These are phyloP conservation scores for honey bee (Apis mellifera) DNA, from an alignment of 1,140 invertebrate genomes.

Conservation along the genomic window DNA sequence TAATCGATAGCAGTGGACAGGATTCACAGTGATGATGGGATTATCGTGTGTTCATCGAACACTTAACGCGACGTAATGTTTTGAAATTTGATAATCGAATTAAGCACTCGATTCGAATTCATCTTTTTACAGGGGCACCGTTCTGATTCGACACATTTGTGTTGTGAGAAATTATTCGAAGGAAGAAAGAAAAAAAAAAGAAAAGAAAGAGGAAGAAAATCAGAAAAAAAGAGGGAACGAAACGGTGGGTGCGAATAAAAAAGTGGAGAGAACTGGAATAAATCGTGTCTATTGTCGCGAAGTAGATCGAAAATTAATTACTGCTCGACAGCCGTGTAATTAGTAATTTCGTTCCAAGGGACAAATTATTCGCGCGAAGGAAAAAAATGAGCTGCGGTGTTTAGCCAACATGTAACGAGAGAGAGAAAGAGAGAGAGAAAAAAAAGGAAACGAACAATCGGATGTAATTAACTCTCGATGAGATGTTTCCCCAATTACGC, in stretches of 20 bases:
- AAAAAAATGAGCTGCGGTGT: slow-evolving; percentile 27
- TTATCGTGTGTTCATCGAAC: neutral
- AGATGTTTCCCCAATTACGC: neutral
- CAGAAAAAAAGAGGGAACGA: neutral
- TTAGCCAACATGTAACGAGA: slow-evolving; percentile 1
- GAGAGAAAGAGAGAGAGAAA: slow-evolving; percentile 2
- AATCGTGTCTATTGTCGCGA: slow-evolving; percentile 30
- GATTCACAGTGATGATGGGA: neutral
- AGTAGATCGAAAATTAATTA: slow-evolving; percentile 57
- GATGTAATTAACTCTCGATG: slow-evolving; percentile 40
- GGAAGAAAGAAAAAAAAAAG: neutral
- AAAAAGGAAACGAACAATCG: slow-evolving; percentile 20
- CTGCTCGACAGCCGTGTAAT: slow-evolving; percentile 45
- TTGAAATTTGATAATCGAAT: neutral
- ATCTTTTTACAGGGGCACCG: neutral
- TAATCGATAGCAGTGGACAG: neutral
- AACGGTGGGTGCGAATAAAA: slow-evolving; percentile 20
- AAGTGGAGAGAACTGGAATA: slow-evolving; percentile 24
- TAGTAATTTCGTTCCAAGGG: slow-evolving; percentile 64
- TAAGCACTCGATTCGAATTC: too few species aligned
- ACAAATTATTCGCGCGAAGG: slow-evolving; percentile 39
- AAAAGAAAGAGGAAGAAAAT: neutral
- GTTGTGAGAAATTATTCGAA: neutral
- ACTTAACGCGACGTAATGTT: neutral
- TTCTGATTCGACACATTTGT: neutral